These are phyloP conservation scores for Drosophila quinaria DNA, from an alignment of 2,888 invertebrate genomes.

Conservation along the genomic window DNA sequence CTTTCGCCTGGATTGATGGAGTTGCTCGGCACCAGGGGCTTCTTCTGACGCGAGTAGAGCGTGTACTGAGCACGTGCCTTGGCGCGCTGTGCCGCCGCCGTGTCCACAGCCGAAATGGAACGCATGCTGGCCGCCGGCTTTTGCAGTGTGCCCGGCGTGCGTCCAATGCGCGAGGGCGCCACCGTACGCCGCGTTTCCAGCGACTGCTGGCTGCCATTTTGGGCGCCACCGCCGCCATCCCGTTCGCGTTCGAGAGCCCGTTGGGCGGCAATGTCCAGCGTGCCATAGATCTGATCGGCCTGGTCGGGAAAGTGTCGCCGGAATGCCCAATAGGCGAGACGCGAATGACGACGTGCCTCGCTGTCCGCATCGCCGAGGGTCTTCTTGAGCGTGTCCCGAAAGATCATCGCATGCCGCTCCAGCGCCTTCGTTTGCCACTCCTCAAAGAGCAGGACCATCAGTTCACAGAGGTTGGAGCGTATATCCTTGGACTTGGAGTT, in stretches of 20 bases:
- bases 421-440: slow-evolving; percentile 94
- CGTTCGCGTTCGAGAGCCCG: slow-evolving; percentile 87
- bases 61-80: slow-evolving; percentile 94
- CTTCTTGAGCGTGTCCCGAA: slow-evolving; percentile 94
- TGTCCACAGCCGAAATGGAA: slow-evolving; percentile 97
- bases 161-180: slow-evolving; percentile 71
- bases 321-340: slow-evolving; percentile 95
- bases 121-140: slow-evolving; percentile 87
- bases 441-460: slow-evolving; percentile 93
- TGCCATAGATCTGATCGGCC: slow-evolving; percentile 93
- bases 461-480: slow-evolving; percentile 91
- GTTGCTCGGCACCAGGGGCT: slow-evolving; percentile 53
- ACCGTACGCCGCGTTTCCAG: slow-evolving; percentile 71
- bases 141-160: slow-evolving; percentile 75
- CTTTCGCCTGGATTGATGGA: slow-evolving; percentile 17
- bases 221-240: slow-evolving; percentile 62
- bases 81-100: slow-evolving; percentile 95
- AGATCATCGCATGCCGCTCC: slow-evolving; percentile 91
- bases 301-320: slow-evolving; percentile 95
- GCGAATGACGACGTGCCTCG: slow-evolving; percentile 90
- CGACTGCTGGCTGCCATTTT: slow-evolving; percentile 40
- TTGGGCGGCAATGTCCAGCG: slow-evolving; percentile 91
- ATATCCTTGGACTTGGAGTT: slow-evolving; percentile 97
- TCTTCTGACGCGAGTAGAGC: slow-evolving; percentile 91
- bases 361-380: slow-evolving; percentile 98